Base-by-base conservation (phyloP, 2,113 vertebrate species). In the Scalopus aquaticus region DNA sequence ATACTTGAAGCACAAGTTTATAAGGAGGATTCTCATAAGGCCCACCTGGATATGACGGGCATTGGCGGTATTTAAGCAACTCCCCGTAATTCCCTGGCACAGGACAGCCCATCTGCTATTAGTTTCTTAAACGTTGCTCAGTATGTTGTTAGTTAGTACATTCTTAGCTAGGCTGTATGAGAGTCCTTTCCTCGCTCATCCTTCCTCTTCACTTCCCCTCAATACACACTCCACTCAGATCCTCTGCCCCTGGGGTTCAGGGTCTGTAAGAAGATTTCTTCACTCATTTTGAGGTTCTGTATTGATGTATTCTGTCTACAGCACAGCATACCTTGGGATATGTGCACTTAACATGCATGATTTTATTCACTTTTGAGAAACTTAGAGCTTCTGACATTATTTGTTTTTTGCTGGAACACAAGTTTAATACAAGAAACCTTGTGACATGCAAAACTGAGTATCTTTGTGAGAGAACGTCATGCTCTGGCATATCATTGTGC, bases 181-280 rank as follows among this genome's bases (percentile, higher is more conserved):
- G 44, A 5, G 11, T 7, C 30, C 8, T 19, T 30, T 5, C 5
- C 24, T 24, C 6, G 6, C 19, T 2, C 11, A 17, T 2, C n/a
- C 0, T 62, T 5, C 0, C 0, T 56, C 10, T 9, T 3, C 5
- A 6, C 2, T 4, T 11, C 2, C 24, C 37, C 32, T 72, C 16
- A 42, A 56, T n/a, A 73, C 20, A 17, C 58, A 35, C 16, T 24
- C 9, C 32, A 24, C 13, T 90, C 32, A 11, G 32, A 2, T 58
- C 2, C 28, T 54, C 44, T 26, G 24, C 16, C 6, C 10, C 20
- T 2, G 9, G 19, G 65, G 3, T 51, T 60, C 42, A 19, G 13
- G 5, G 28, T 8, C 24, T 64, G 24, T 44, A 32, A 80, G 42
- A 73, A 73, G 74, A 86, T 37, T 83, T 19, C 9, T 83, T 54